Evolutionary conservation across 37 sponge, comb jelly and placozoan genomes (phyloP).

Genomic region (Geodia barretti): DNA sequence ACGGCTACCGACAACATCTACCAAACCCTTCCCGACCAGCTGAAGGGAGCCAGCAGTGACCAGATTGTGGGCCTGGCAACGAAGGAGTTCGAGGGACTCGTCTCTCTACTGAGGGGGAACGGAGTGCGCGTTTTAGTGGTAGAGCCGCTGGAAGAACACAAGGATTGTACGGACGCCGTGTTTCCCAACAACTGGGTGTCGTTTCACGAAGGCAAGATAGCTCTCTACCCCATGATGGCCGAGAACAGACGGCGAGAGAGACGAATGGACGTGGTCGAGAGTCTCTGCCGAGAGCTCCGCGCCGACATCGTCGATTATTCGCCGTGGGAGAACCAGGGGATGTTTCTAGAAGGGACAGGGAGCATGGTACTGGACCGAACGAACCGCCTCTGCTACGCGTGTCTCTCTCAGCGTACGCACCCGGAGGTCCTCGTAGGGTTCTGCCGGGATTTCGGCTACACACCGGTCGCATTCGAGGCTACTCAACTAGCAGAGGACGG

Average conservation of each 20-base stretch:
- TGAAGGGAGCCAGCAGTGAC: neutral
- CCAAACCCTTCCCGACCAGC: slow-evolving; percentile 20
- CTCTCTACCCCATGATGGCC: slow-evolving; percentile 73
- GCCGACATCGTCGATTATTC: slow-evolving; percentile 53
- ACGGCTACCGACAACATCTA: slow-evolving; percentile 65
- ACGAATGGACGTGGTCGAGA: slow-evolving; percentile 35
- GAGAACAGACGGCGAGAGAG: slow-evolving; percentile 47
- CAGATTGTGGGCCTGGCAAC: slow-evolving; percentile 14
- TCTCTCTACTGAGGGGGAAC: slow-evolving; percentile 9
- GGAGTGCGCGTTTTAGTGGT: slow-evolving; percentile 34
- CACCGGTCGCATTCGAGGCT: slow-evolving; percentile 52
- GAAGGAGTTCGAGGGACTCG: slow-evolving; percentile 58
- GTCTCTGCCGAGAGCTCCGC: neutral
- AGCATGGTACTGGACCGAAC: slow-evolving; percentile 83
- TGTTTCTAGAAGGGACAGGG: slow-evolving; percentile 83
- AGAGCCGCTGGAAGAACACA: slow-evolving; percentile 41
- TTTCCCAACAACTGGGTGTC: slow-evolving; percentile 90
- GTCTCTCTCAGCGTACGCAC: slow-evolving; percentile 62
- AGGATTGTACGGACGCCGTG: slow-evolving; percentile 51
- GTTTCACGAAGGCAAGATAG: slow-evolving; percentile 24
- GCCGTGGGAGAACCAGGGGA: slow-evolving; percentile 42
- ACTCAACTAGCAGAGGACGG: neutral
- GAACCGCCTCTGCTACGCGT: slow-evolving; percentile 61
- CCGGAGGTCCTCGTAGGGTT: slow-evolving; percentile 26
- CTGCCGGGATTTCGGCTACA: slow-evolving; percentile 46